phyloP scores from a whole-genome alignment of 1,140 invertebrate genomes.

The Argopecten irradians region DNA sequence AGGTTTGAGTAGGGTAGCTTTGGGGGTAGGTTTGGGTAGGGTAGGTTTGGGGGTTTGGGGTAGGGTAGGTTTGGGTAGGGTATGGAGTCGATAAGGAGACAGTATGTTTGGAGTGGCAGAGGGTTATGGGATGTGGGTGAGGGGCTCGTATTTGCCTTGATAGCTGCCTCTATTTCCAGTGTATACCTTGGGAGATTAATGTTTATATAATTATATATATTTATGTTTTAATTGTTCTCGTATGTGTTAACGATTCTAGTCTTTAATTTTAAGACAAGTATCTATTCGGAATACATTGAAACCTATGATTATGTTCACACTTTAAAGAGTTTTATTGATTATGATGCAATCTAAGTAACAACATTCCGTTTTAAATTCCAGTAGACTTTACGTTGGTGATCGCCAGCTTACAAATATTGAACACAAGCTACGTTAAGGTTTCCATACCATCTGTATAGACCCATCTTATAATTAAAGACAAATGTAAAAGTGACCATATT shows the following conservation, averaged over 20 bases:
- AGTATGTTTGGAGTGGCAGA: neutral
- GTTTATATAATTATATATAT: slow-evolving; percentile 14
- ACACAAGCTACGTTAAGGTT: neutral
- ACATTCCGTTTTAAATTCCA: neutral
- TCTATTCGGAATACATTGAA: neutral
- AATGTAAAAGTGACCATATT: neutral
- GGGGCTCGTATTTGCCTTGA: neutral
- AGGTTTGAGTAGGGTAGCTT: neutral
- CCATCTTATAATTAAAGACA: neutral
- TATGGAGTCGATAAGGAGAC: too few relatives aligned
- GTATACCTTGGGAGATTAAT: neutral
- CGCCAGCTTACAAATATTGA: neutral
- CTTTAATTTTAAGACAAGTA: neutral
- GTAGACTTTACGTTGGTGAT: neutral
- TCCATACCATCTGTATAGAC: neutral
- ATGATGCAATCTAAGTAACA: neutral
- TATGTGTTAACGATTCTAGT: neutral
- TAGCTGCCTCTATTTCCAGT: neutral
- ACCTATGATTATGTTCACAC: too few relatives aligned
- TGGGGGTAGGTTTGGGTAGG: too few relatives aligned
- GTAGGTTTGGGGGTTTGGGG: too few relatives aligned
- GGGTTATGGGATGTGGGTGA: neutral
- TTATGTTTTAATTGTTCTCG: neutral
- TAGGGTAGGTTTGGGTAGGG: neutral
- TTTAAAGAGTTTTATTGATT: neutral